Evolutionary conservation across 2,888 invertebrate genomes (phyloP), one percentile per base, ranked within the genome.

Genomic region (Drosophila antonietae): DNA sequence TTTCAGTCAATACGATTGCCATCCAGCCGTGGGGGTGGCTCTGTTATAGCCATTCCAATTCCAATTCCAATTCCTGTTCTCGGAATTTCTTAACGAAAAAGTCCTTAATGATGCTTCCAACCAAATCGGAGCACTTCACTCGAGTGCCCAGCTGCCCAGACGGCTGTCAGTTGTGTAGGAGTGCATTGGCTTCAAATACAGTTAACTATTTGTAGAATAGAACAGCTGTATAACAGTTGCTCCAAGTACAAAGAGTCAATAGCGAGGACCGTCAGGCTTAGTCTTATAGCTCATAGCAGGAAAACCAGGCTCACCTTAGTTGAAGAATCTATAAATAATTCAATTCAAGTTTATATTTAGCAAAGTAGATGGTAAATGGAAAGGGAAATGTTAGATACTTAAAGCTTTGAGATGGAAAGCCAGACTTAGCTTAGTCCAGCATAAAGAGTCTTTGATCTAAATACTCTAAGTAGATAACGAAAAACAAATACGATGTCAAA

Each of bases 41-140:
- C 39, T 35, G 51, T 33, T 33, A 28, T 28, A 43, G 31, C 18
- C 28, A 28, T 43, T 43, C 18, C 43, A 1, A n/a, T 41, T 41
- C 3, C n/a, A 8, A 2, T 14, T 28, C 12, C 6, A 8, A 6
- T 14, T 55, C 12, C 6, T 12, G 7, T 55, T 55, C 55, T 7
- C 10, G 10, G 55, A 55, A 53, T 28, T 39, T 1, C 23, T 31
- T 51, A 39, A 46, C 56, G 44, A 61, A 33, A 33, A 33, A 18
- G 49, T 37, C 62, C n/a, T 55, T 46, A 72, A 70, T n/a, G 44
- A 51, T 56, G 14, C 37, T 58, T 51, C 33, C 28, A 66, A 28
- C 46, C 67, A 59, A 59, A 63, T 37, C 73, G 56, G 64, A 49
- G 37, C 55, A 70, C 56, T 62, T 71, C 56, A 70, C 39, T 71